Percentiles rank a stretch among this genome's conserved stretches.
phyloP scores from a whole-genome alignment of 2,888 invertebrate species.

The Druceiella hillmani region DNA sequence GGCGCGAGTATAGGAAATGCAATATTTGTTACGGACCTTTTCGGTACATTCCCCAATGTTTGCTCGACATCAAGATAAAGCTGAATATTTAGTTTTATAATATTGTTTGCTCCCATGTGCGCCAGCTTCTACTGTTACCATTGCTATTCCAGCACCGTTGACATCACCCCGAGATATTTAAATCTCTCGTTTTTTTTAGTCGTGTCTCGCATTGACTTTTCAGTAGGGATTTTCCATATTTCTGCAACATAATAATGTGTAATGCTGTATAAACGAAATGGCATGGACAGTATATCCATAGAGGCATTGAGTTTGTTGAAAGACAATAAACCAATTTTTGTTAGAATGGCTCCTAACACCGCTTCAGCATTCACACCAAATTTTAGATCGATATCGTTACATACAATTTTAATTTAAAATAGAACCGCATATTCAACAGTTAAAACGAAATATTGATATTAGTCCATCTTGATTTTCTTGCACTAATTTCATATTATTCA shows the following conservation, averaged over 20 bases:
- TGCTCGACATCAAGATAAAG: no score
- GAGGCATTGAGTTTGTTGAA: conserved; percentile 7
- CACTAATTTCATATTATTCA: conserved; percentile 6
- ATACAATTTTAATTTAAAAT: conserved; percentile 6
- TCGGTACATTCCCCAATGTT: no score
- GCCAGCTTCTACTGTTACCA: conserved; percentile 8
- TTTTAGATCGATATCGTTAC: conserved; percentile 4
- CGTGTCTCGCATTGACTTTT: conserved; percentile 5
- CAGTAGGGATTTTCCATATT: conserved; percentile 7
- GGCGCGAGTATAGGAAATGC: no score
- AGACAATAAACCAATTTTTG: conserved; percentile 3
- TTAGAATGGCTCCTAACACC: conserved; percentile 5
- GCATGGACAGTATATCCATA: conserved; percentile 3
- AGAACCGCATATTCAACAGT: conserved; percentile 5
- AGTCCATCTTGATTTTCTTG: conserved; percentile 5
- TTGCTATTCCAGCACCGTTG: conserved; percentile 4
- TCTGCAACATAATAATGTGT: conserved; percentile 8
- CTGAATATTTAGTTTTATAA: no score
- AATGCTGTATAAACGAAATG: conserved; percentile 6
- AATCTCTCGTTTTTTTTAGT: conserved; percentile 5
- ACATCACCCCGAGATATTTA: conserved; percentile 7
- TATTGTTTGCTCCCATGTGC: no score
- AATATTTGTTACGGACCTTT: no score
- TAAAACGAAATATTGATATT: conserved; percentile 6
- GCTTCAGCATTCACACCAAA: conserved; percentile 6